Base-by-base conservation (phyloP, 2,113 vertebrate species). In the Pao palembangensis region DNA sequence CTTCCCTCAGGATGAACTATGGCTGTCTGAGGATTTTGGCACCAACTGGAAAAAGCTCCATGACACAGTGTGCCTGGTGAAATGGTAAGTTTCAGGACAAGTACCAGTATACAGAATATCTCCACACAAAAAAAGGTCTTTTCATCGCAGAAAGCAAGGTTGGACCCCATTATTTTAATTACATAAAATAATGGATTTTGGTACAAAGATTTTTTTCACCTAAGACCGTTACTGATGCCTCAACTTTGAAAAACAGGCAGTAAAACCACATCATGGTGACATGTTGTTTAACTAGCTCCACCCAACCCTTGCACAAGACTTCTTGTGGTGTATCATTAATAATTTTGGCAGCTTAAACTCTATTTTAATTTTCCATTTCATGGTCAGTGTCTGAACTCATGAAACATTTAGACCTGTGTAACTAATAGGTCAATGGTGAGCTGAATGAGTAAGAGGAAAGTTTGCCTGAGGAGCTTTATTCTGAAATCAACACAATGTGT, bases 21-120 rank as follows among this genome's bases (percentile, higher is more conserved):
- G 94, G 95, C 62, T 97, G 71, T 94, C 95, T 61, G 88, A 87
- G 77, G 89, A 95, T 82, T 94, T 96, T 72, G 94, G 94, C 31
- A 85, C 34, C 64, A 91, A 49, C 49, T 98, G 95, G 95, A 88
- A 68, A 61, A 91, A 92, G 85, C 88, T 96, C 76, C 91, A 95
- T 51, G 82, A 88, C 80, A 90, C 82, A 52, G 94, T 94, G 55
- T 98, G 94, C 80, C 82, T 94, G 78, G 91, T 91, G 63, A 97
- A 95, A 90, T 98, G 95, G 95, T 97, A 86, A 94, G 93, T 28
- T n/a, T 60, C 13, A 61, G 17, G 23, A 38, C 6, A 8, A 5
- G 6, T 34, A 8, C 10, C 11, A 38, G 34, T 38, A 11, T 12
- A 38, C 34, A 38, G 11, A 38, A 38, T 38, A 12, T 38, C 10